Base-by-base conservation (phyloP, 2,797 vertebrate species). In the Halcyon leucocephala region DNA sequence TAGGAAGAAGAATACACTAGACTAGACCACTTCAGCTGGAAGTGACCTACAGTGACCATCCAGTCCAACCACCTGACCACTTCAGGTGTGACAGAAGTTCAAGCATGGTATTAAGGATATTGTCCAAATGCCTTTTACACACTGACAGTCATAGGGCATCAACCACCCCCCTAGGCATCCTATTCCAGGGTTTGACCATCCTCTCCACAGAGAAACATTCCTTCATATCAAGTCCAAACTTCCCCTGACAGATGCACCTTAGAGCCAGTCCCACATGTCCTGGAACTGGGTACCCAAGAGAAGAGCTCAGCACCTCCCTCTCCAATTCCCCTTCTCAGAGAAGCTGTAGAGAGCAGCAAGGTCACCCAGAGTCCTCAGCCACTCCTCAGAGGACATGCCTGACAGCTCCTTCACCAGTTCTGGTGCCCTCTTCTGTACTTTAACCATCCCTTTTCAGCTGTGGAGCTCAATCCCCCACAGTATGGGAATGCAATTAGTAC, bases 231-330 rank as follows among this genome's bases (percentile, higher is more conserved):
- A n/a, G 35, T 31, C 42, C 24, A 25, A 60, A 60, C 33, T 14
- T 21, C 33, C 14, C 57, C 22, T 5, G 26, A 61, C 2, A 4
- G 72, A 61, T 2, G 2, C 21, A 49, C 21, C 33, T 76, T n/a
- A 18, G 20, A 39, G 44, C 28, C 28, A 31, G 37, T 61, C 57
- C 49, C 19, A 21, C 1, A 1, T 0, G 2, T 4, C 12, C n/a
- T 66, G 51, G 51, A 21, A 24, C 16, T 31, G 51, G 14, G 6
- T 39, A 4, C 22, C 77, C 21, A 33, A 22, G 42, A 57, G 64
- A n/a, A 33, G 64, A 54, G 29, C 52, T 54, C 28, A 31, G 52
- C 18, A 54, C 18, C 18, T 54, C 31, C 52, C 29, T 17, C 15
- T 49, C 24, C 25, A 26, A 51, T 15, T 52, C 51, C 9, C 7